Percentiles rank a stretch among this genome's conserved stretches.
Evolutionary conservation across 2,113 vertebrate species (phyloP).

Genomic region (Hirundichthys speculiger): DNA sequence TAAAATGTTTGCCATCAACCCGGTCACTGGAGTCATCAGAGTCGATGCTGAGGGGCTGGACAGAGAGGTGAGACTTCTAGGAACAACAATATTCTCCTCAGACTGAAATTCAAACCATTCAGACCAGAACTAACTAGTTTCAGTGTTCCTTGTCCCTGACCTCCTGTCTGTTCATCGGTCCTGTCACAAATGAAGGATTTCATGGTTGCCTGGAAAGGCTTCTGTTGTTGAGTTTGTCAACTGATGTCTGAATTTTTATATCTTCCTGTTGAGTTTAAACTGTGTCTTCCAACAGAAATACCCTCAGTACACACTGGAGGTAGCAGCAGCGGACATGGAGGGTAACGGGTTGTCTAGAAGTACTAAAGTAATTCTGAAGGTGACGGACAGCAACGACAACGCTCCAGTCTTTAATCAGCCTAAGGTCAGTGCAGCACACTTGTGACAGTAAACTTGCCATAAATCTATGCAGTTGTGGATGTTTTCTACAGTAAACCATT

Average conservation of each 20-base stretch:
- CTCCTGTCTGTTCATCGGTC: too few relatives aligned
- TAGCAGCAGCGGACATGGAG: conserved; percentile 81
- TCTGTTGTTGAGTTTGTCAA: not conserved
- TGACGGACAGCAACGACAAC: conserved; percentile 86
- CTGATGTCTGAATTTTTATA: not conserved
- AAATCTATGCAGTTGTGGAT: too few relatives aligned
- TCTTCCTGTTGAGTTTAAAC: not conserved
- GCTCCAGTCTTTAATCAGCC: conserved; percentile 75
- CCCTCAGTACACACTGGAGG: conserved; percentile 80
- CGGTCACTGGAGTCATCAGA: fast-evolving
- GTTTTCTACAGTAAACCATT: too few relatives aligned
- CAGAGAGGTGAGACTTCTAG: conserved; percentile 1
- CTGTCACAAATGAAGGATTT: too few relatives aligned
- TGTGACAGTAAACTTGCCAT: too few relatives aligned
- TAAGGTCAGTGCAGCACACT: conserved; percentile 72
- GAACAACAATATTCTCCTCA: too few relatives aligned
- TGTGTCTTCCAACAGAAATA: conserved; percentile 71
- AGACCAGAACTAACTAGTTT: too few relatives aligned
- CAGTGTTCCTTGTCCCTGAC: too few relatives aligned
- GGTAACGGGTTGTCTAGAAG: conserved; percentile 68
- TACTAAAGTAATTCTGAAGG: conserved; percentile 77
- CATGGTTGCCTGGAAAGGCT: too few relatives aligned
- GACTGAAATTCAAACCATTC: not conserved
- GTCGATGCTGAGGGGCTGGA: not conserved
- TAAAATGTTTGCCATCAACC: conserved; percentile 84